A percentile compares a stretch with the other conserved stretches of the same genome.
These are phyloP conservation scores for Platygyra sinensis DNA, from an alignment of 64 coral and sea anemone genomes.

Conservation along the genomic window DNA sequence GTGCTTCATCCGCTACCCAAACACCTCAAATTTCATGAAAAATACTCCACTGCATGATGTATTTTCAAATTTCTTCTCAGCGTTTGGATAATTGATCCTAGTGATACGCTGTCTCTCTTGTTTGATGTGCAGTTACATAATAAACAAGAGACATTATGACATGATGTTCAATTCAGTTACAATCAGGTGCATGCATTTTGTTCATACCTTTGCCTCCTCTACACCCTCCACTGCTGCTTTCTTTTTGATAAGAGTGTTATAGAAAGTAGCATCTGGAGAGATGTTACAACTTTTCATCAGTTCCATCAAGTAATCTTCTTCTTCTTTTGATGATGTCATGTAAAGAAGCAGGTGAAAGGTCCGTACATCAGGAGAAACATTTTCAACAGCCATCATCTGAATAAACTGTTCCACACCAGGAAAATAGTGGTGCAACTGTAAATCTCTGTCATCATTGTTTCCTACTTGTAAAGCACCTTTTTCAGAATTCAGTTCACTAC, in stretches of 20 bases:
- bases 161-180: too few relatives aligned
- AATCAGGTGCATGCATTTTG: too few relatives aligned
- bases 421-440: conserved; percentile 36
- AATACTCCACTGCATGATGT: too few relatives aligned
- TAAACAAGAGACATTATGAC: too few relatives aligned
- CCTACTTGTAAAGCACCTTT: neutral
- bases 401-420: conserved; percentile 67
- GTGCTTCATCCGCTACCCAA: too few relatives aligned
- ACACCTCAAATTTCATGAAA: too few relatives aligned
- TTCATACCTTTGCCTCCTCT: conserved; percentile 60
- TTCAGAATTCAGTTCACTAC: neutral
- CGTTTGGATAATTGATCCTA: too few relatives aligned
- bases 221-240: conserved; percentile 47
- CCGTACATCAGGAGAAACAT: conserved; percentile 80
- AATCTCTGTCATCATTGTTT: neutral
- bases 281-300: conserved; percentile 76
- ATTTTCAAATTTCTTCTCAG: too few relatives aligned
- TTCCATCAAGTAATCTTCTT: conserved; percentile 65
- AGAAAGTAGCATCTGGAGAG: conserved; percentile 75
- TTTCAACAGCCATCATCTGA: conserved; percentile 78
- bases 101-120: too few relatives aligned
- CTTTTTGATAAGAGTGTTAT: conserved; percentile 72
- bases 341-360: conserved; percentile 85
- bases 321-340: conserved; percentile 50
- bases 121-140: too few relatives aligned